Percentiles rank a stretch among this genome's conserved stretches.
These are phyloP conservation scores for Anabacerthia variegaticeps DNA, from an alignment of 2,797 vertebrate species.

Conservation along the genomic window DNA sequence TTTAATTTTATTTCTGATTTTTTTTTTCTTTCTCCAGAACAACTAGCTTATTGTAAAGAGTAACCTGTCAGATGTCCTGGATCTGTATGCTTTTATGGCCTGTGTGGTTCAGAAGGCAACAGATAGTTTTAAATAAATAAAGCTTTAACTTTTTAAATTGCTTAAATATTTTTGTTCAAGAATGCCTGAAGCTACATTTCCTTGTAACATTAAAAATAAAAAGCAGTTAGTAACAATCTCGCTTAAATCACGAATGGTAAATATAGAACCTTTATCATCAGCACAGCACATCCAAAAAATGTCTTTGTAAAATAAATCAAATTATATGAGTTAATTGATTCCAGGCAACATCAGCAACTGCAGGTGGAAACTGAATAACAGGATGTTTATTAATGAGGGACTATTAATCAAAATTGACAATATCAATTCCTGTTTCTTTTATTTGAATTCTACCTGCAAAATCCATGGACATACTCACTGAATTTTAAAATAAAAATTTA, in stretches of 20 bases:
- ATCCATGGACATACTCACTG: conserved; percentile 30
- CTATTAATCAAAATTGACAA: conserved; percentile 93
- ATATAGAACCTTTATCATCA: conserved; percentile 79
- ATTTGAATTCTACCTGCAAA: conserved; percentile 82
- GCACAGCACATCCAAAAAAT: conserved; percentile 80
- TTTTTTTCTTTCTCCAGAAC: neutral
- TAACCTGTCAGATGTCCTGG: neutral
- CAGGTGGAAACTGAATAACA: conserved; percentile 95
- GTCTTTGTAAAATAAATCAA: conserved; percentile 90
- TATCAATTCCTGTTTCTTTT: conserved; percentile 82
- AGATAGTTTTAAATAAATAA: conserved; percentile 40
- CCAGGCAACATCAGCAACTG: conserved; percentile 87
- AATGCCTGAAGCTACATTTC: conserved; percentile 63
- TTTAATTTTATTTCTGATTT: neutral
- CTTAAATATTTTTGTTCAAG: conserved; percentile 46
- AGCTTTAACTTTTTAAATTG: conserved; percentile 57
- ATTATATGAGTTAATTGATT: conserved; percentile 96
- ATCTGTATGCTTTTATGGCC: neutral
- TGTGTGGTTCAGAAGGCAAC: conserved; percentile 35
- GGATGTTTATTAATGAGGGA: conserved; percentile 93
- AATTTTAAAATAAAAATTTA: conserved; percentile 57
- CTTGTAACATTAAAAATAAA: conserved; percentile 67
- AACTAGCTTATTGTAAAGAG: conserved; percentile 1
- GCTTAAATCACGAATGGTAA: conserved; percentile 72
- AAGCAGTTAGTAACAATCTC: conserved; percentile 75